Percentiles rank a stretch among this genome's conserved stretches.
These are phyloP conservation scores for Acrobasis suavella DNA, from an alignment of 2,888 invertebrate genomes.

Conservation along the genomic window DNA sequence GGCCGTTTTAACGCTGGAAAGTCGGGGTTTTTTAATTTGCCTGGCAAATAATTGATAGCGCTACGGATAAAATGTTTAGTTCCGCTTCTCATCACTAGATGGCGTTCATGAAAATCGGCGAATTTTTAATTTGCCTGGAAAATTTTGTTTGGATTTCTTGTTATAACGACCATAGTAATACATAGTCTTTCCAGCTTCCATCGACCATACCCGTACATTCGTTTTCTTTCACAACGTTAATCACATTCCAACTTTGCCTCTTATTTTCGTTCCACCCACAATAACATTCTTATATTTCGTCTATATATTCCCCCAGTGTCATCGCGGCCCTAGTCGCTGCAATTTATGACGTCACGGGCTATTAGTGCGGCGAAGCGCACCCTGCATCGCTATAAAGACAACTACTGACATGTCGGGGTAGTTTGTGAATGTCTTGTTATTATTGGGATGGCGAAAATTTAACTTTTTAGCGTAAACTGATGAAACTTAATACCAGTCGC, in stretches of 20 bases:
- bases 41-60: no score
- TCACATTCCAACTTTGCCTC: background rate
- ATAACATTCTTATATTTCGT: conserved; percentile 15
- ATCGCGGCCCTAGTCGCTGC: conserved; percentile 35
- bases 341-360: conserved; percentile 63
- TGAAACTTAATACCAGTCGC: no score
- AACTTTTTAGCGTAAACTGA: no score
- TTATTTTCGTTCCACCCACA: background rate
- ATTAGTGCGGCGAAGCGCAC: conserved; percentile 48
- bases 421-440: background rate
- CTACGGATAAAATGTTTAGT: no score
- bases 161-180: no score
- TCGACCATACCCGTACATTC: background rate
- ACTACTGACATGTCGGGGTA: background rate
- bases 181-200: background rate
- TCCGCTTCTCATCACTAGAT: no score
- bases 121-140: no score
- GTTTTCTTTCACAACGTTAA: background rate
- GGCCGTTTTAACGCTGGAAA: no score
- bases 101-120: no score
- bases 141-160: no score
- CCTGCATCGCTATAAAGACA: conserved; percentile 5
- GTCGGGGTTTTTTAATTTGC: no score
- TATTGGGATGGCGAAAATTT: background rate
- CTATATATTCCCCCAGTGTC: conserved; percentile 20